phyloP scores from a whole-genome alignment of 2,113 vertebrate genomes.

The Cottus gobio region DNA sequence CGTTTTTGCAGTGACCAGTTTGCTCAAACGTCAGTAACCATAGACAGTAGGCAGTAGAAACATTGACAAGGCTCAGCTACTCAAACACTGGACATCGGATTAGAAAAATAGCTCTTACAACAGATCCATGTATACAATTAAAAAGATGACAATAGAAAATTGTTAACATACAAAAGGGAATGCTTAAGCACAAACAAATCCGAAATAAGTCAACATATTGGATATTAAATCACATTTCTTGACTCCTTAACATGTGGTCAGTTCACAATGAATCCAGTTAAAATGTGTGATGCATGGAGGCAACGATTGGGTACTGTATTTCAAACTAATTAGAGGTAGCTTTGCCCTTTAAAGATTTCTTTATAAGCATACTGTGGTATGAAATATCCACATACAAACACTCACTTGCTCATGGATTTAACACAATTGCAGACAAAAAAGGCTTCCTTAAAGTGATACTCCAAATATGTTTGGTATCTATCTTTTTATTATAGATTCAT shows the following conservation, averaged over 20 bases:
- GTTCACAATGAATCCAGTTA: slow-evolving; percentile 23
- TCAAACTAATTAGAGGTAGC: slow-evolving; percentile 61
- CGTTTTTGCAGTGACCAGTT: slow-evolving; percentile 15
- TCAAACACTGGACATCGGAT: slow-evolving; percentile 26
- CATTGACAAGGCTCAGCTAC: slow-evolving; percentile 27
- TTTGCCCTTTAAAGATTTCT: slow-evolving; percentile 31
- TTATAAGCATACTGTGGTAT: slow-evolving; percentile 23
- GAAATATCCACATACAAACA: slow-evolving; percentile 11
- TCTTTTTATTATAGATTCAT: neutral
- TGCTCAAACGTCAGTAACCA: slow-evolving; percentile 8
- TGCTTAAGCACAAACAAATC: slow-evolving; percentile 20
- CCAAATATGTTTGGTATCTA: slow-evolving; percentile 3
- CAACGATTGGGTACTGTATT: neutral
- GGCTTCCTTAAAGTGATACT: slow-evolving; percentile 26
- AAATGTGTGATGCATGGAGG: slow-evolving; percentile 15
- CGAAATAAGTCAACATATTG: slow-evolving; percentile 7
- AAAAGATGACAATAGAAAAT: slow-evolving; percentile 63
- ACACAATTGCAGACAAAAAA: neutral
- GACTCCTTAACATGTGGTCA: slow-evolving; percentile 1
- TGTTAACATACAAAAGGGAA: slow-evolving; percentile 54
- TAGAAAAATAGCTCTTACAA: slow-evolving; percentile 74
- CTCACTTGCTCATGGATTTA: neutral
- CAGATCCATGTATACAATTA: slow-evolving; percentile 28
- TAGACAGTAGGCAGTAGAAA: slow-evolving; percentile 29
- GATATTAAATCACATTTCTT: neutral